These are phyloP conservation scores for Cerceris ruficornis DNA, from an alignment of 2,888 invertebrate genomes.

Conservation along the genomic window DNA sequence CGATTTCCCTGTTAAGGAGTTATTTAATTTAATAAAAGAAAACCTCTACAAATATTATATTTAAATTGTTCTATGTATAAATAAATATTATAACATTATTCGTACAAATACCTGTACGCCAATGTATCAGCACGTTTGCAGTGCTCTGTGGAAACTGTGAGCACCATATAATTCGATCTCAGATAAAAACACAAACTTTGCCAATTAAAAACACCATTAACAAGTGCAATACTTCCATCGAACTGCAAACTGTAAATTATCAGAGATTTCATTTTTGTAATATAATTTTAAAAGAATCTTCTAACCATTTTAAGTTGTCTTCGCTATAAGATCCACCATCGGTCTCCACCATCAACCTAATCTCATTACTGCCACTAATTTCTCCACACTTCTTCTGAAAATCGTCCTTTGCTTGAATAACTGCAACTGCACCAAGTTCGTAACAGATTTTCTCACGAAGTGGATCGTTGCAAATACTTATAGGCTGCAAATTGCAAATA, in stretches of 20 bases:
- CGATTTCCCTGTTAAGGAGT: slow-evolving; percentile 9
- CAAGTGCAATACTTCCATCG: slow-evolving; percentile 26
- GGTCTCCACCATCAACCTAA: slow-evolving; percentile 39
- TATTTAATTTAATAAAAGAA: neutral
- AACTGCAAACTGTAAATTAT: slow-evolving; percentile 19
- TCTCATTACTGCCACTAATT: slow-evolving; percentile 13
- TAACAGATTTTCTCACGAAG: slow-evolving; percentile 14
- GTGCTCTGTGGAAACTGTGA: slow-evolving; percentile 21
- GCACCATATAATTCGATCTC: slow-evolving; percentile 19
- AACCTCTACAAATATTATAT: neutral
- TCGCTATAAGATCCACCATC: slow-evolving; percentile 13
- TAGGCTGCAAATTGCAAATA: slow-evolving; percentile 15
- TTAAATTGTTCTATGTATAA: neutral
- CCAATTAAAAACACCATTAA: slow-evolving; percentile 25
- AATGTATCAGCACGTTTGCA: slow-evolving; percentile 38
- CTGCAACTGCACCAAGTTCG: slow-evolving; percentile 23
- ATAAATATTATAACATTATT: neutral
- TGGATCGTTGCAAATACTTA: slow-evolving; percentile 22
- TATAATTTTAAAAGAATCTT: neutral
- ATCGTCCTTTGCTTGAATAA: slow-evolving; percentile 3
- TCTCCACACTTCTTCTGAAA: slow-evolving; percentile 10
- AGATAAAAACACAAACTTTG: neutral
- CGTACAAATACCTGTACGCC: slow-evolving; percentile 28
- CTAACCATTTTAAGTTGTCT: slow-evolving; percentile 26
- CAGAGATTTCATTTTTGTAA: neutral